These are phyloP conservation scores for Altica lythri DNA, from an alignment of 2,888 invertebrate species.

Conservation along the genomic window DNA sequence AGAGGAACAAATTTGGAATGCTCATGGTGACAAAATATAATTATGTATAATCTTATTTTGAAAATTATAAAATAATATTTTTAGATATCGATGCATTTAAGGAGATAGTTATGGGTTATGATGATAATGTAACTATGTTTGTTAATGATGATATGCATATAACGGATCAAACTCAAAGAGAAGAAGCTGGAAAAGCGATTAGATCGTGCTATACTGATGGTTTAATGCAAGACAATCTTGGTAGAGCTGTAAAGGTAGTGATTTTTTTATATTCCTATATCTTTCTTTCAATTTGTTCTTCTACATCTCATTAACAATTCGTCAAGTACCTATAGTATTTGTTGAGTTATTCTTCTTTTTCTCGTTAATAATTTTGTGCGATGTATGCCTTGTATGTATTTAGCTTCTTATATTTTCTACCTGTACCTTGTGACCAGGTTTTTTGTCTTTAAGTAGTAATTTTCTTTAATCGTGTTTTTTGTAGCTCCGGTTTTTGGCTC, in stretches of 20 bases:
- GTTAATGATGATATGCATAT: slow-evolving; percentile 38
- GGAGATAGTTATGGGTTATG: slow-evolving; percentile 21
- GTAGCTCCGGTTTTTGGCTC: too few relatives aligned
- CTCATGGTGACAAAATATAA: neutral
- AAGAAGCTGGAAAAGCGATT: slow-evolving; percentile 32
- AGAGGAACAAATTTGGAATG: slow-evolving; percentile 16
- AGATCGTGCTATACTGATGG: slow-evolving; percentile 32
- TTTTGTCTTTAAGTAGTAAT: too few relatives aligned
- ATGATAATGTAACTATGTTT: slow-evolving; percentile 28
- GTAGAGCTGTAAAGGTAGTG: slow-evolving; percentile 14
- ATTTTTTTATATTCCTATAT: slow-evolving; percentile 35
- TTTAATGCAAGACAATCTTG: slow-evolving; percentile 12
- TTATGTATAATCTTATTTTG: too few relatives aligned
- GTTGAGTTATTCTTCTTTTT: too few relatives aligned
- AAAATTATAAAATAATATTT: too few relatives aligned
- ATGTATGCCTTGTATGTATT: too few relatives aligned
- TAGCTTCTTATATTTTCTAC: too few relatives aligned
- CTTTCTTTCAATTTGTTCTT: slow-evolving; percentile 34
- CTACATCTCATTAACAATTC: too few relatives aligned
- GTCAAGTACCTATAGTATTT: too few relatives aligned
- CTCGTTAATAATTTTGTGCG: too few relatives aligned
- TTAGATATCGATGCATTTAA: slow-evolving; percentile 11
- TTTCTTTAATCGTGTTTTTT: too few relatives aligned
- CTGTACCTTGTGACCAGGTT: too few relatives aligned
- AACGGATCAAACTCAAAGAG: slow-evolving; percentile 19